These are phyloP conservation scores for Caenorhabditis virilis DNA, from an alignment of 2,888 invertebrate genomes.

Conservation along the genomic window DNA sequence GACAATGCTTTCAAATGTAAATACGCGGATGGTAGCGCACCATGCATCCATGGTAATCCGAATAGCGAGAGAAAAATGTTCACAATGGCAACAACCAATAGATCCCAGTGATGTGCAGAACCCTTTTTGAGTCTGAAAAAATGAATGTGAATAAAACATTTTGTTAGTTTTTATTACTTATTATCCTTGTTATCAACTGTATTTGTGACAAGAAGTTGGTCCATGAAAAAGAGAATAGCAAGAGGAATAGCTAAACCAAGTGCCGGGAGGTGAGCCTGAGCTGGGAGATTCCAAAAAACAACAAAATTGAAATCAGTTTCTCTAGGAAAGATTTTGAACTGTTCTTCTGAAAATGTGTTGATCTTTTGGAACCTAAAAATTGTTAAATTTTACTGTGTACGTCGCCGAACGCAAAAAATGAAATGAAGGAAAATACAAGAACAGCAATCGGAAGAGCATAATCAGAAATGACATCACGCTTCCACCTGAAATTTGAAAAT, in stretches of 20 bases:
- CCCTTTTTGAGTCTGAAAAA: slow-evolving; percentile 73
- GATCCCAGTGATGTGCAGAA: slow-evolving; percentile 74
- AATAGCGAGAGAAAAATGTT: slow-evolving; percentile 73
- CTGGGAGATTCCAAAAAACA: slow-evolving; percentile 70
- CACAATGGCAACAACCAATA: slow-evolving; percentile 73
- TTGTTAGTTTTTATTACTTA: slow-evolving; percentile 71
- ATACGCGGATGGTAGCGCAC: slow-evolving; percentile 74
- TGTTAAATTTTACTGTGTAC: slow-evolving; percentile 52
- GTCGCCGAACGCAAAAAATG: slow-evolving; percentile 37
- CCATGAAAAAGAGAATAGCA: slow-evolving; percentile 74
- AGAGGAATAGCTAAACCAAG: slow-evolving; percentile 73
- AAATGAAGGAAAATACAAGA: slow-evolving; percentile 31
- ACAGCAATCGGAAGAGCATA: slow-evolving; percentile 48
- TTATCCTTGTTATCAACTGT: slow-evolving; percentile 74
- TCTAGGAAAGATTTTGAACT: slow-evolving; percentile 33
- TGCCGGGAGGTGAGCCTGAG: slow-evolving; percentile 70
- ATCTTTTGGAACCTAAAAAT: slow-evolving; percentile 42
- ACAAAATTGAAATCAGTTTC: slow-evolving; percentile 55
- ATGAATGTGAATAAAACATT: slow-evolving; percentile 68
- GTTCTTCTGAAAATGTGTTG: slow-evolving; percentile 29
- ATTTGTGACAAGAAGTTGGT: slow-evolving; percentile 74
- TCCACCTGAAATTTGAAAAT: slow-evolving; percentile 14
- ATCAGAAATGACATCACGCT: slow-evolving; percentile 45
- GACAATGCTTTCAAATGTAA: slow-evolving; percentile 74
- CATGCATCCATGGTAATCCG: slow-evolving; percentile 74